Evolutionary conservation across 2,888 invertebrate genomes (phyloP).

Genomic region (Nezara viridula): DNA sequence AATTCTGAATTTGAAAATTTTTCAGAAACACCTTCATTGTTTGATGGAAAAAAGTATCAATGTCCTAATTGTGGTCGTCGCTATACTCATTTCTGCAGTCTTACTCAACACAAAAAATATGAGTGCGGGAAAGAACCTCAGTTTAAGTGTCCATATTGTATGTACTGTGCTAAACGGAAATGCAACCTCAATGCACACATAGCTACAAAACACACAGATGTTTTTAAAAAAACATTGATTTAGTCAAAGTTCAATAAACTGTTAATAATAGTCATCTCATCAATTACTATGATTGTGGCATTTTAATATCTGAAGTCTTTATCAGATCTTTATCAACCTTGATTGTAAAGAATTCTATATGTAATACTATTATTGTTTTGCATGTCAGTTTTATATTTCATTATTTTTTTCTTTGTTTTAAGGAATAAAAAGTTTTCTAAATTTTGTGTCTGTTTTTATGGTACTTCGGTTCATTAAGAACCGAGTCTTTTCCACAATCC

Average conservation of each 20-base stretch:
- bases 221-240: not conserved
- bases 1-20: not conserved
- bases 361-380: not conserved
- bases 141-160: slow-evolving; percentile 62
- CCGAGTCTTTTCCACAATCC: not conserved
- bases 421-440: not conserved
- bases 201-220: slow-evolving; percentile 59
- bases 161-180: slow-evolving; percentile 60
- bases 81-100: slow-evolving; percentile 24
- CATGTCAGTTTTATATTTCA: not conserved
- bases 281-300: not conserved
- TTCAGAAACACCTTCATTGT: not conserved
- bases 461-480: not conserved
- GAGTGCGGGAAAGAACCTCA: slow-evolving; percentile 65
- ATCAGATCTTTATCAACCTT: not conserved
- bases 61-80: slow-evolving; percentile 32
- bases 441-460: not conserved
- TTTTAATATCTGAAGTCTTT: not conserved
- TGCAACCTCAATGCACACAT: slow-evolving; percentile 61
- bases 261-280: not conserved
- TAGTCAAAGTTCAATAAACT: not conserved
- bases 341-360: not conserved
- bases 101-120: slow-evolving; percentile 66
- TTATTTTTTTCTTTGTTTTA: not conserved
- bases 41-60: slow-evolving; percentile 13